These are phyloP conservation scores for Thecocarcelia acutangulata DNA, from an alignment of 2,888 invertebrate species.

Conservation along the genomic window DNA sequence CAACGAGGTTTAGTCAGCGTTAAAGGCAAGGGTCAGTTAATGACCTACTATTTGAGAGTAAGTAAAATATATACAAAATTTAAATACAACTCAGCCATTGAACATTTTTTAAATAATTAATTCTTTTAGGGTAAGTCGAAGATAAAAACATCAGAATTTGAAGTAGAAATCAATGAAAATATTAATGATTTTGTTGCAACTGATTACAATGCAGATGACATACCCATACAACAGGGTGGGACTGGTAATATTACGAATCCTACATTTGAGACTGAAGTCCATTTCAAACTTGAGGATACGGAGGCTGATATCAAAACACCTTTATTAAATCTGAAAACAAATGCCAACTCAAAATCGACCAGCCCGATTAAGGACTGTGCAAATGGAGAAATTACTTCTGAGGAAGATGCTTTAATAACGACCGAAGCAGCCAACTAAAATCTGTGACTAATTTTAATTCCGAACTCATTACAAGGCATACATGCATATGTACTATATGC, in stretches of 20 bases:
- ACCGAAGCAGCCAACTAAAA: slow-evolving; percentile 58
- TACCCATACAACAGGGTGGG: slow-evolving; percentile 60
- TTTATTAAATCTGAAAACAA: slow-evolving; percentile 74
- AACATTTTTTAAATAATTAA: not conserved
- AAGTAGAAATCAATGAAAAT: slow-evolving; percentile 54
- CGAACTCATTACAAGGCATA: not conserved
- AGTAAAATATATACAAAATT: slow-evolving; percentile 18
- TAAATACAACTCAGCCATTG: not conserved
- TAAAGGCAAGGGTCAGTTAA: slow-evolving; percentile 97
- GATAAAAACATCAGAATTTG: slow-evolving; percentile 59
- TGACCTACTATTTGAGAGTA: slow-evolving; percentile 94
- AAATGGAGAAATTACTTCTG: slow-evolving; percentile 63
- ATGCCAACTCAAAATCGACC: slow-evolving; percentile 71
- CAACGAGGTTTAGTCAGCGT: slow-evolving; percentile 97
- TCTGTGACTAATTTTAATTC: slow-evolving; percentile 31
- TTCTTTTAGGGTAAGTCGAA: slow-evolving; percentile 73
- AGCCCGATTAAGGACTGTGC: slow-evolving; percentile 63
- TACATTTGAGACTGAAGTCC: slow-evolving; percentile 58
- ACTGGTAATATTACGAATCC: slow-evolving; percentile 41
- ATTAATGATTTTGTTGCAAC: slow-evolving; percentile 36
- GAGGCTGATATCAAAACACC: slow-evolving; percentile 79
- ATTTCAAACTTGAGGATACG: slow-evolving; percentile 66
- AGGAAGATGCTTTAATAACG: slow-evolving; percentile 71
- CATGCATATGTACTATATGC: not conserved
- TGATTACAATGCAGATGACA: slow-evolving; percentile 59